phyloP scores from a whole-genome alignment of 2,113 vertebrate genomes.

The Lycocorax pyrrhopterus region DNA sequence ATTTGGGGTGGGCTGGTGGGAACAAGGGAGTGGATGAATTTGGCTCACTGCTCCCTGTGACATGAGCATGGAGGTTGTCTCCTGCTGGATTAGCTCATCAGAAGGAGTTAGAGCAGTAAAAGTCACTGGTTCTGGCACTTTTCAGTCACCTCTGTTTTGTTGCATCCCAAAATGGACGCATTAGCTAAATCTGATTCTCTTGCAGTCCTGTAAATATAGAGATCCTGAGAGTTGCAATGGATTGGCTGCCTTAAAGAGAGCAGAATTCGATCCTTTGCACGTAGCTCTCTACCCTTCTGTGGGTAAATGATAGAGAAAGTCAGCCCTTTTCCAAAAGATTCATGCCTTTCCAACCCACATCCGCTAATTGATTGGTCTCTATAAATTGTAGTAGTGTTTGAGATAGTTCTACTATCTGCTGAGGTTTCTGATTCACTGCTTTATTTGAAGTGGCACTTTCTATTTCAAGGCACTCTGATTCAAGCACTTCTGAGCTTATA shows the following conservation, averaged over 20 bases:
- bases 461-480: neutral
- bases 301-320: neutral
- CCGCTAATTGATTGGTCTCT: neutral
- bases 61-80: neutral
- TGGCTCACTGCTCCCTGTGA: neutral
- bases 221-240: neutral
- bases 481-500: neutral
- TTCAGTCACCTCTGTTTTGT: neutral
- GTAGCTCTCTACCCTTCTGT: neutral
- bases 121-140: neutral
- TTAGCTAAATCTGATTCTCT: neutral
- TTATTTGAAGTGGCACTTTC: conserved; percentile 23
- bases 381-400: neutral
- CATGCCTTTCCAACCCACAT: neutral
- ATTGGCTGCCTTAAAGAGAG: neutral
- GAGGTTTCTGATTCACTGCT: conserved; percentile 22
- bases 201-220: neutral
- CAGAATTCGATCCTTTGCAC: neutral
- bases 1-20: neutral
- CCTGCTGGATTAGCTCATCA: neutral
- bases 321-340: neutral
- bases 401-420: neutral
- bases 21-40: fast-evolving
- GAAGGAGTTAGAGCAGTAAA: neutral
- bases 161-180: neutral